Evolutionary conservation across 1,140 invertebrate genomes (phyloP).

Genomic region (Acromyrmex heyeri): DNA sequence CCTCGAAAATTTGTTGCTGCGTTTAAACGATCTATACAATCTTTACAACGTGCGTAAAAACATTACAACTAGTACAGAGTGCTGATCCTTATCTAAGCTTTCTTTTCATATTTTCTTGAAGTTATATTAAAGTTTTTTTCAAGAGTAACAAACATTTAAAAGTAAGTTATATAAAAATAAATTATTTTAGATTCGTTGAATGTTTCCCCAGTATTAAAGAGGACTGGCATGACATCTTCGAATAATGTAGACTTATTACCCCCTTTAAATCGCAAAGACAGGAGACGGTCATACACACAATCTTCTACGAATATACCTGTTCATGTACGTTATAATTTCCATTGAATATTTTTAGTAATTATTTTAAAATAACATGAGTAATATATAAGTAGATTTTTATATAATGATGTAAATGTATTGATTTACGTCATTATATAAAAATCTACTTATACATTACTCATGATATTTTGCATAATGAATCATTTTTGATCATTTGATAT

Average conservation of each 20-base stretch:
- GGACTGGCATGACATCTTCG: conserved; percentile 83
- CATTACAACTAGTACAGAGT: neutral
- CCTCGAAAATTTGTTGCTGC: conserved; percentile 94
- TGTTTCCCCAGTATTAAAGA: conserved; percentile 83
- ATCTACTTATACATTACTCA: too few relatives aligned
- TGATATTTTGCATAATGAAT: neutral
- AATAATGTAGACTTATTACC: conserved; percentile 82
- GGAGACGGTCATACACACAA: conserved; percentile 88
- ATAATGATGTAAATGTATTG: neutral
- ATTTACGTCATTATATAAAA: neutral
- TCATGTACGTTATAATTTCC: conserved; percentile 85
- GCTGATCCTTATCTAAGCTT: neutral
- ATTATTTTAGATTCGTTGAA: conserved; percentile 79
- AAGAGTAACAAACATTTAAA: neutral
- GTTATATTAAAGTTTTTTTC: neutral
- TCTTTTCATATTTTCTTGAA: neutral
- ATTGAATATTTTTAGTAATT: neutral
- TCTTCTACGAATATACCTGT: conserved; percentile 88
- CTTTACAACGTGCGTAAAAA: conserved; percentile 86
- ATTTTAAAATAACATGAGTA: neutral
- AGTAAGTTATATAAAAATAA: neutral
- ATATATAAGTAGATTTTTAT: neutral
- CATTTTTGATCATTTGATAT: conserved; percentile 10
- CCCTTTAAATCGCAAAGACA: conserved; percentile 81
- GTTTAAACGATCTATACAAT: conserved; percentile 90